These are phyloP conservation scores for Apistogramma diplotaenia DNA, from an alignment of 2,113 vertebrate species.

Conservation along the genomic window DNA sequence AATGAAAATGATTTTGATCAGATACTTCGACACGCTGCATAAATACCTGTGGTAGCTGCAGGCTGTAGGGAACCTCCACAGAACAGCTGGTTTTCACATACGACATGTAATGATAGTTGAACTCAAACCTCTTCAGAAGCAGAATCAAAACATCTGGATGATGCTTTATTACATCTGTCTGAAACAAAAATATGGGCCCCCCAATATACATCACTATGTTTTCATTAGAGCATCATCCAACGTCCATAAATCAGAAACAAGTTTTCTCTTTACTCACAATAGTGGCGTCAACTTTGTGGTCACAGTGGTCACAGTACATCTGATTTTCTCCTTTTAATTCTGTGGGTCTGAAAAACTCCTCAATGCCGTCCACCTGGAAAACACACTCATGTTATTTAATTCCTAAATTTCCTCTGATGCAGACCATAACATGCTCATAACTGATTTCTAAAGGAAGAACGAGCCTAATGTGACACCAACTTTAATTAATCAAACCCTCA, in stretches of 20 bases:
- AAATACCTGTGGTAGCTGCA: background rate
- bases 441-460: fast-evolving
- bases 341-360: background rate
- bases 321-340: background rate
- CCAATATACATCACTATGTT: background rate
- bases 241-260: background rate
- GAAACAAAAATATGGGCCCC: background rate
- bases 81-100: background rate
- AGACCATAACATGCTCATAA: background rate
- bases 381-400: background rate
- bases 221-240: background rate
- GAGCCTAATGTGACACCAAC: fast-evolving
- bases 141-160: background rate
- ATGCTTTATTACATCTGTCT: background rate
- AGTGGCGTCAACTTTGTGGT: background rate
- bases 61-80: background rate
- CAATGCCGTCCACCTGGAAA: background rate
- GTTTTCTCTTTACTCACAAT: background rate
- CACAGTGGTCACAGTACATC: background rate
- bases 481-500: background rate
- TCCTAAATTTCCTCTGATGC: background rate
- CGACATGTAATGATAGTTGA: background rate
- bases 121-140: background rate
- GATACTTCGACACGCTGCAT: background rate
- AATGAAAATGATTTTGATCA: fast-evolving